These are phyloP conservation scores for Hyphantria cunea DNA, from an alignment of 1,140 invertebrate species.

Conservation along the genomic window DNA sequence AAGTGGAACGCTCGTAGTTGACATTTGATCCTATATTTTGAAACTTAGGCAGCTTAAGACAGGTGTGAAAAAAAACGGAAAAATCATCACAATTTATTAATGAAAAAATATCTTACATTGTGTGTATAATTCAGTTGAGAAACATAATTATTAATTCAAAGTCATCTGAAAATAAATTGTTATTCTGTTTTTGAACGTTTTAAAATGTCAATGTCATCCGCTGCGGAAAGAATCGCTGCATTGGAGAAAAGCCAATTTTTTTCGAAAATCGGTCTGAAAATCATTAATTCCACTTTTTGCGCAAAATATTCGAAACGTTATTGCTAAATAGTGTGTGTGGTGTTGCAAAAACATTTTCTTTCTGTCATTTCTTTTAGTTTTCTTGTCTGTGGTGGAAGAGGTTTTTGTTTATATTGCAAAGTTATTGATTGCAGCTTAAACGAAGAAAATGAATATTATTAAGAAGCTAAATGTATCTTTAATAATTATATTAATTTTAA, in stretches of 20 bases:
- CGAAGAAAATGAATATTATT: not conserved
- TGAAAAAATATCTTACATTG: too few relatives aligned
- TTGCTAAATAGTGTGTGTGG: slow-evolving; percentile 20
- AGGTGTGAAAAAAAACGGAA: too few relatives aligned
- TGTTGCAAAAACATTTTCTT: slow-evolving; percentile 18
- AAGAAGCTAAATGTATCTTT: too few relatives aligned
- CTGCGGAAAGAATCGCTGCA: slow-evolving; percentile 36
- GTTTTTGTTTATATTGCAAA: slow-evolving; percentile 32
- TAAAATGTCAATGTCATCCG: slow-evolving; percentile 37
- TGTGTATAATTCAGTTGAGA: too few relatives aligned
- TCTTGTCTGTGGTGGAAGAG: not conserved
- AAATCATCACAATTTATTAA: too few relatives aligned
- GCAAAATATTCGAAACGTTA: slow-evolving; percentile 25
- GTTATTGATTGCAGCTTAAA: slow-evolving; percentile 25
- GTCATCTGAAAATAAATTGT: too few relatives aligned
- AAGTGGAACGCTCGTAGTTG: too few relatives aligned
- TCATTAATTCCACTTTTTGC: slow-evolving; percentile 20
- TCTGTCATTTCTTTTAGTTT: slow-evolving; percentile 4
- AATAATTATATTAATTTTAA: too few relatives aligned
- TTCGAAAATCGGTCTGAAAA: slow-evolving; percentile 26
- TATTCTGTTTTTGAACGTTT: slow-evolving; percentile 11
- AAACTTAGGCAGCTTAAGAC: too few relatives aligned
- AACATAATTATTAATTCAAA: too few relatives aligned
- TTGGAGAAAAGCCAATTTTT: slow-evolving; percentile 38
- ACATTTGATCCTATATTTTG: too few relatives aligned